A percentile compares a stretch with the other conserved stretches of the same genome.
phyloP scores from a whole-genome alignment of 2,113 vertebrate genomes.

The Prolemur simus region DNA sequence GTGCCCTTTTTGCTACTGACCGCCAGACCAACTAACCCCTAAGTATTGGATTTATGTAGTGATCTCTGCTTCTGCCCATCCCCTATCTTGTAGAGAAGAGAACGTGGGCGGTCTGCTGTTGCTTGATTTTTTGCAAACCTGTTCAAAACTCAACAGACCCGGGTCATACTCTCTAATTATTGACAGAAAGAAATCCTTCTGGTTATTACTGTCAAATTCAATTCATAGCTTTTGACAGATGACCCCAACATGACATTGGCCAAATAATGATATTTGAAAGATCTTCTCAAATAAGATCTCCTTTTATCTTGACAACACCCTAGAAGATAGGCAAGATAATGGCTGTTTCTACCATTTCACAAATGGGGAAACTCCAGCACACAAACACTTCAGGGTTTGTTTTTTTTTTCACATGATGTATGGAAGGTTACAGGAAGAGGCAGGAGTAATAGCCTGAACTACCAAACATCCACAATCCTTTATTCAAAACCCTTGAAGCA shows the following conservation, averaged over 20 bases:
- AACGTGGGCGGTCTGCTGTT: no score
- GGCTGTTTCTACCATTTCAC: background rate
- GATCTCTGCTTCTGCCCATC: background rate
- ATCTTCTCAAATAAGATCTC: background rate
- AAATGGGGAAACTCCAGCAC: background rate
- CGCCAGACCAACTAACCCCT: background rate
- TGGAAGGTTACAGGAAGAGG: background rate
- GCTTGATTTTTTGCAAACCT: background rate
- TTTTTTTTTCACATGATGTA: background rate
- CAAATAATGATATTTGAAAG: background rate
- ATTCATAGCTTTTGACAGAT: background rate
- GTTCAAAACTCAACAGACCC: background rate
- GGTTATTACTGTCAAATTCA: background rate
- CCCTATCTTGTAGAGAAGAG: background rate
- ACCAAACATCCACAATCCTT: background rate
- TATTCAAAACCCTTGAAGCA: background rate
- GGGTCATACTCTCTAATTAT: background rate
- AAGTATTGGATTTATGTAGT: no score
- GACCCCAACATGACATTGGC: background rate
- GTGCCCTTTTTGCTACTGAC: rapidly evolving
- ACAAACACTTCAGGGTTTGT: background rate
- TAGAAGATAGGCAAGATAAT: background rate
- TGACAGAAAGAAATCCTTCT: background rate
- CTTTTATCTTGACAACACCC: background rate
- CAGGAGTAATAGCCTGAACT: background rate